Conservation (phyloP, 2,888 invertebrate genomes). For the Catocala fraxini region DNA sequence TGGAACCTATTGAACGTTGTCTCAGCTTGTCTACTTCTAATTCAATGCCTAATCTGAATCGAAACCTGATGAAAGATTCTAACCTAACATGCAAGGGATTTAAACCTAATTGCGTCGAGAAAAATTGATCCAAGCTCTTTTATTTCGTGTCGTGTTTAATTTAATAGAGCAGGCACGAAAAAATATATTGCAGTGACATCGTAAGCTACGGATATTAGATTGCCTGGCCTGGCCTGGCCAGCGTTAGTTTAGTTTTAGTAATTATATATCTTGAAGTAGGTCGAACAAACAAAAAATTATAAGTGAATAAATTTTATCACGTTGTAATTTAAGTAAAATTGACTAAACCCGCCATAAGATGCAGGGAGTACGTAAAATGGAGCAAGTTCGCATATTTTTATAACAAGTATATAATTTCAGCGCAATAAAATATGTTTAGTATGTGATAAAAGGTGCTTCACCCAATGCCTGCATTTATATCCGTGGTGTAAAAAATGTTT, state of each 20-base stretch:
- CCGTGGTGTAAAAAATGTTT: no score
- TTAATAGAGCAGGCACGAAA: no score
- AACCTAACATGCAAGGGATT: constrained; percentile 19
- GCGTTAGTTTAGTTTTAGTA: no score
- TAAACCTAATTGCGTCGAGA: constrained; percentile 10
- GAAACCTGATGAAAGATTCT: constrained; percentile 43
- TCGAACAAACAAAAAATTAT: no score
- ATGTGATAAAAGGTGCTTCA: neutral
- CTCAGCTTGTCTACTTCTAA: constrained; percentile 27
- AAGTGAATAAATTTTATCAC: no score
- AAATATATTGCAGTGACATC: no score
- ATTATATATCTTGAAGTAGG: no score
- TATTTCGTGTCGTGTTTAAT: no score
- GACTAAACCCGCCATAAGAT: neutral
- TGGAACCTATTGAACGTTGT: constrained; percentile 31
- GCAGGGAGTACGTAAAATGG: constrained; percentile 1
- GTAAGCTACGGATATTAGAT: no score
- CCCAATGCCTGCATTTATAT: neutral
- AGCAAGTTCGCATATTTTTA: constrained; percentile 6
- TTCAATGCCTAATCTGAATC: constrained; percentile 48
- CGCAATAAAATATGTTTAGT: constrained; percentile 5
- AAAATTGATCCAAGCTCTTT: no score
- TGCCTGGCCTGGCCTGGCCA: no score
- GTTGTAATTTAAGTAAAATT: no score
- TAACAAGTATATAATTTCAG: constrained; percentile 7